These are phyloP conservation scores for Bradypodion pumilum DNA, from an alignment of 2,797 vertebrate species.

Conservation along the genomic window DNA sequence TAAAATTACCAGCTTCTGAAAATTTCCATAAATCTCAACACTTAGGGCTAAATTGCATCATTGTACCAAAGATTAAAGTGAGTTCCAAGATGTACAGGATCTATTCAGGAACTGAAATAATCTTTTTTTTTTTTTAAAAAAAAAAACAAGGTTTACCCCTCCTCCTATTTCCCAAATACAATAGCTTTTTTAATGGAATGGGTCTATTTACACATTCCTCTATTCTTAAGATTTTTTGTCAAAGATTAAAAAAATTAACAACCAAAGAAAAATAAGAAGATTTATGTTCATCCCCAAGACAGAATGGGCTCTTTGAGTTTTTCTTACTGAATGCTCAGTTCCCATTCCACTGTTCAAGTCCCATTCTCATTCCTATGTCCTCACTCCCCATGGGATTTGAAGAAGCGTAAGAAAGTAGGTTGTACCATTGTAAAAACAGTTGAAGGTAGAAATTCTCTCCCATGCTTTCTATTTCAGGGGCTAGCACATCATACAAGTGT, in stretches of 20 bases:
- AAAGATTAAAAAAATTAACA: background rate
- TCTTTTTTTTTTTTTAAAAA: background rate
- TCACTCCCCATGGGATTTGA: too few species aligned
- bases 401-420: background rate
- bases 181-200: background rate
- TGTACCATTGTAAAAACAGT: background rate
- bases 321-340: background rate
- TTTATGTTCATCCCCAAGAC: background rate
- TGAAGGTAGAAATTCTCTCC: background rate
- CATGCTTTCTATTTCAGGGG: background rate
- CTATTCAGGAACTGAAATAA: too few species aligned
- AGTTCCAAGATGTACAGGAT: background rate
- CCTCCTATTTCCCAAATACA: background rate
- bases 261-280: background rate
- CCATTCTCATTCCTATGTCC: too few species aligned
- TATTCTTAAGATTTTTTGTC: background rate
- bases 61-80: background rate
- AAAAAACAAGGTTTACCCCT: background rate
- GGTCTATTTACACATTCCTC: background rate
- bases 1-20: background rate
- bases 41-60: background rate
- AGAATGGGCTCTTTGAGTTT: background rate
- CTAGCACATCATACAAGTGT: background rate
- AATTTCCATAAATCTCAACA: background rate
- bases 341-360: too few species aligned